Conservation (phyloP, 2,113 vertebrate genomes). For the Ammodytes marinus region DNA sequence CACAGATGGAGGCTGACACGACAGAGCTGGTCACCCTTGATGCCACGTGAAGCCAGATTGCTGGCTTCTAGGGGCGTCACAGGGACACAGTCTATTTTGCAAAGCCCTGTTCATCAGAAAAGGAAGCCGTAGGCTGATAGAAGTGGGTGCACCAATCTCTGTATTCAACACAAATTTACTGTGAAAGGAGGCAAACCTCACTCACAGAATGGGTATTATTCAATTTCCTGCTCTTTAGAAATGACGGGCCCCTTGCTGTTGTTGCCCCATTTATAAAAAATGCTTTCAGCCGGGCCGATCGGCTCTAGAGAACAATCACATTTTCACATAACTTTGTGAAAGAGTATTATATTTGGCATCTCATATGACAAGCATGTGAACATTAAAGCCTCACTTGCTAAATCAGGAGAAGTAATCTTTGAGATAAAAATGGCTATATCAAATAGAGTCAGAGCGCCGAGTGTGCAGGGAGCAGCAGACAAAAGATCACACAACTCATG, state of each 20-base stretch:
- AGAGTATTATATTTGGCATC: conserved; percentile 23
- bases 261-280: conserved; percentile 6
- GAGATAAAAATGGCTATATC: conserved; percentile 48
- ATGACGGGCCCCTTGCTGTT: conserved; percentile 10
- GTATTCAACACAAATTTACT: conserved; percentile 54
- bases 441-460: background rate
- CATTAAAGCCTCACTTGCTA: conserved; percentile 28
- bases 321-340: conserved; percentile 5
- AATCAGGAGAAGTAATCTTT: conserved; percentile 35
- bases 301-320: background rate
- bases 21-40: conserved; percentile 55
- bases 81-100: conserved; percentile 57
- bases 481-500: conserved; percentile 54
- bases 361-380: conserved; percentile 13
- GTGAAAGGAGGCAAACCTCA: conserved; percentile 43
- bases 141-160: conserved; percentile 32
- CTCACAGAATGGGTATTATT: conserved; percentile 35
- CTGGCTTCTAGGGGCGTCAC: conserved; percentile 48
- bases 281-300: background rate
- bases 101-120: conserved; percentile 48
- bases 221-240: conserved; percentile 7
- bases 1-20: conserved; percentile 60
- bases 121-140: conserved; percentile 38
- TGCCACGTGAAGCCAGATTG: conserved; percentile 67
- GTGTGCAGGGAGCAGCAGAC: conserved; percentile 28